Base-by-base conservation (phyloP, 1,140 invertebrate genomes). In the Drosophila sp. region DNA sequence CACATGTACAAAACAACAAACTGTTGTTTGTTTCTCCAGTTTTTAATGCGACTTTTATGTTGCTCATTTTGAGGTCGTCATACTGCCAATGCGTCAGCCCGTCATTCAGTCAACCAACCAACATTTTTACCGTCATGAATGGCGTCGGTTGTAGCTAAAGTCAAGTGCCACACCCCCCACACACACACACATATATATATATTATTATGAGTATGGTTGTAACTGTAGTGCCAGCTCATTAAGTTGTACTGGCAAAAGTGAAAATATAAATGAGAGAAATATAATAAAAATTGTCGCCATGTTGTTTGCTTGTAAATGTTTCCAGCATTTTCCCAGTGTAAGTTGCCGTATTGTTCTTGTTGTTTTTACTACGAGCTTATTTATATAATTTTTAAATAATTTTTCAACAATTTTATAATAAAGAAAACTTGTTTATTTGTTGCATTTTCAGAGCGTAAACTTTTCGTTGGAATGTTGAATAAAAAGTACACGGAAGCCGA, bases 381-480 rank as follows among this genome's bases (percentile, higher is more conserved):
- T 41, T 57, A 45, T 50, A 63, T 41, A 69, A 51, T 56, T 69
- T 69, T 32, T 7, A 21, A 25, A 34, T 66, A 43, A 74, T 75
- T 56, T 73, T 61, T 45, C 67, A 70, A 70, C 59, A 70, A 71
- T 76, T 65, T 65, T 57, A 43, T 43, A 56, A 71, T 45, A 63
- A 46, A 45, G 7, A 34, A 46, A 32, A 25, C 61, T 65, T 64
- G 38, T 32, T 53, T 48, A 38, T 67, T 62, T 75, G 64, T 63
- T 72, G 16, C 57, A 78, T 91, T 78, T 92, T 92, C 95, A 99
- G 98, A 99, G 93, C 95, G 98, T 78, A 99, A 99, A 93, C 94
- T 99, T 73, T 99, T 99, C 92, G 97, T 99, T 76, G 99, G 99
- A n/a, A 99, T 99, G 99, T 93, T 99, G 74, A 98, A 98, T 90